A percentile compares a stretch with the other conserved stretches of the same genome.
Evolutionary conservation across 2,888 invertebrate genomes (phyloP).

Genomic region (Luffia ferchaultella): DNA sequence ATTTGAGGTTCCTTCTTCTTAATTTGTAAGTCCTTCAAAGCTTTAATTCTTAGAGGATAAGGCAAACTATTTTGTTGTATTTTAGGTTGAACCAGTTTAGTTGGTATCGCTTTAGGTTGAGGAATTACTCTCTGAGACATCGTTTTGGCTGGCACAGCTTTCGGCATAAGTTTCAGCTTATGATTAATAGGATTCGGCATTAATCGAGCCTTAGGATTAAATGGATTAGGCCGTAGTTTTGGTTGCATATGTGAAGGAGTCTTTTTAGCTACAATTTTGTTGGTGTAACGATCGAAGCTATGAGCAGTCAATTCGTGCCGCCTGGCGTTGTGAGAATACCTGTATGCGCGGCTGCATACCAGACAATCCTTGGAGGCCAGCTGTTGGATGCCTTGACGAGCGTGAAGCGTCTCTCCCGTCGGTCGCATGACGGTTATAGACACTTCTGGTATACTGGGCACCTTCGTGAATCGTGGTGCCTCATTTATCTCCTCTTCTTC

Average conservation of each 20-base stretch:
- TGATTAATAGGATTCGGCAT: constrained; percentile 59
- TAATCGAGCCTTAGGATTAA: constrained; percentile 54
- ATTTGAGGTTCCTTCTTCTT: constrained; percentile 60
- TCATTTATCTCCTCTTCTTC: constrained; percentile 38
- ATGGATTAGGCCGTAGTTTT: constrained; percentile 56
- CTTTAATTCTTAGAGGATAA: constrained; percentile 56
- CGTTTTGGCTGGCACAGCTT: constrained; percentile 35
- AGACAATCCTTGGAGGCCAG: constrained; percentile 59
- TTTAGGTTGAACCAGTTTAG: constrained; percentile 30
- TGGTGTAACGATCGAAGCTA: constrained; percentile 57
- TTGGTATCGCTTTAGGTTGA: constrained; percentile 46
- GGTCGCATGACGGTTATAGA: constrained; percentile 58
- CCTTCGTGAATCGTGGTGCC: constrained; percentile 25
- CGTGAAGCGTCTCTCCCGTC: constrained; percentile 46
- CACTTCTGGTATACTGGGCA: constrained; percentile 50
- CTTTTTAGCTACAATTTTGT: constrained; percentile 39
- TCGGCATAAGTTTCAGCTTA: constrained; percentile 46
- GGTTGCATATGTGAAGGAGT: constrained; percentile 36
- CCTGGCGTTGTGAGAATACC: constrained; percentile 60
- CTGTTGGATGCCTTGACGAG: constrained; percentile 55
- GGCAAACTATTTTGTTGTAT: constrained; percentile 43
- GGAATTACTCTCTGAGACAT: constrained; percentile 32
- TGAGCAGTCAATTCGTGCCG: constrained; percentile 57
- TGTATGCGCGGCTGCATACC: constrained; percentile 53
- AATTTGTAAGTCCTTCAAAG: constrained; percentile 58